These are phyloP conservation scores for Thymelicus sylvestris DNA, from an alignment of 2,888 invertebrate species.

Conservation along the genomic window DNA sequence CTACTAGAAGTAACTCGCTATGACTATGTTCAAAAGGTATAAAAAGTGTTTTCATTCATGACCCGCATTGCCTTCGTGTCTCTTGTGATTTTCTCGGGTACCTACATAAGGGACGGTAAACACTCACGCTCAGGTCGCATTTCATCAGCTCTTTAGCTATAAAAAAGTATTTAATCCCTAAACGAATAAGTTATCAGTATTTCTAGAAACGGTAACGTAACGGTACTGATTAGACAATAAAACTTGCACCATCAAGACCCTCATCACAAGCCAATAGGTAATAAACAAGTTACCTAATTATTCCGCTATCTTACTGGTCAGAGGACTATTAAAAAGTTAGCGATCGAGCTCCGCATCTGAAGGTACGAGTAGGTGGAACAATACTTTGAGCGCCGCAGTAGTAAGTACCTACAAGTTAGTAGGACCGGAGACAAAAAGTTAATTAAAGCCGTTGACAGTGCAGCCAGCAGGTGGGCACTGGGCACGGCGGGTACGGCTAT, in stretches of 20 bases:
- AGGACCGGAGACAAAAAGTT: conserved; percentile 71
- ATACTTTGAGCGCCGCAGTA: conserved; percentile 11
- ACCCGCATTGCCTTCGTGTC: too few species aligned
- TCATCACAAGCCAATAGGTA: neutral
- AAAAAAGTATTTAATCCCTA: too few species aligned
- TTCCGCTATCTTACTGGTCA: neutral
- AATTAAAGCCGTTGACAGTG: conserved; percentile 65
- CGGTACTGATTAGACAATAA: neutral
- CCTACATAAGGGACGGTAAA: too few species aligned
- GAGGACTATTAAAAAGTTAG: neutral
- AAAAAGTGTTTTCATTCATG: too few species aligned
- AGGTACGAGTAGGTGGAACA: neutral
- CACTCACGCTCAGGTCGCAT: too few species aligned
- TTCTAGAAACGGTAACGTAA: neutral
- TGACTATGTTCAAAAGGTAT: too few species aligned
- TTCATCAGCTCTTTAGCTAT: too few species aligned
- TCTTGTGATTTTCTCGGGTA: too few species aligned
- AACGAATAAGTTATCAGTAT: neutral
- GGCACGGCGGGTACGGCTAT: conserved; percentile 56
- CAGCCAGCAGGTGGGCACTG: conserved; percentile 57
- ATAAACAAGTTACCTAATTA: conserved; percentile 4
- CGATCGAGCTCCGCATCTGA: neutral
- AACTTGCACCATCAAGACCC: neutral
- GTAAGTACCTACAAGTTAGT: conserved; percentile 13
- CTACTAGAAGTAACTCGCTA: too few species aligned